Percentiles rank a stretch among this genome's conserved stretches.
Conservation (phyloP, 2,797 vertebrate genomes). For the Tiaroga cobitis region DNA sequence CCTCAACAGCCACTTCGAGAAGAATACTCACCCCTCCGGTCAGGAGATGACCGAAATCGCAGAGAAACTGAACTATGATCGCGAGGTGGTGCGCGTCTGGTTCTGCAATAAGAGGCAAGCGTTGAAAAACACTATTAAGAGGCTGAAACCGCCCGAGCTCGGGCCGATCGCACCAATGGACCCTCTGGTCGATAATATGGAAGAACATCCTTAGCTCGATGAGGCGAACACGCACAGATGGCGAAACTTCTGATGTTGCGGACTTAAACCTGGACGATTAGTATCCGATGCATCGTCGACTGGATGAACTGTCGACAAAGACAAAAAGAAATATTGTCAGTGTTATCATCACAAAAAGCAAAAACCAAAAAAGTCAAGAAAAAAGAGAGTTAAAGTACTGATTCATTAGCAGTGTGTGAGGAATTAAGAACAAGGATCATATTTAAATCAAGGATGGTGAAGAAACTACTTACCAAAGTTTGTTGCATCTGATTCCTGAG, state of each 20-base stretch:
- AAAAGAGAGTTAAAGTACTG: slow-evolving; percentile 69
- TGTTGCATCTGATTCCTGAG: slow-evolving; percentile 89
- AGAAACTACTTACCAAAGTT: slow-evolving; percentile 98
- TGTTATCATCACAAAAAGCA: slow-evolving; percentile 83
- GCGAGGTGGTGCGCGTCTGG: slow-evolving; percentile 99
- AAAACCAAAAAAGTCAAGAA: slow-evolving; percentile 91
- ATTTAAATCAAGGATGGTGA: slow-evolving; percentile 73
- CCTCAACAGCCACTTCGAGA: slow-evolving; percentile 99
- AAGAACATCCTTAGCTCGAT: slow-evolving; percentile 88
- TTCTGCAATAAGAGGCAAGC: slow-evolving; percentile 99
- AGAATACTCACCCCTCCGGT: slow-evolving; percentile 99
- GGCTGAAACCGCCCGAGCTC: slow-evolving; percentile 95
- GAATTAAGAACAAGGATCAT: slow-evolving; percentile 83
- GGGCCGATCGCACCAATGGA: slow-evolving; percentile 85
- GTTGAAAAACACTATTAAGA: slow-evolving; percentile 99
- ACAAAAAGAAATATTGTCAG: slow-evolving; percentile 79
- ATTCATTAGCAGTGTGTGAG: slow-evolving; percentile 70
- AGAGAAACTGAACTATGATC: slow-evolving; percentile 99
- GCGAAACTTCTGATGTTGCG: slow-evolving; percentile 75
- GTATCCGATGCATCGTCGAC: slow-evolving; percentile 66
- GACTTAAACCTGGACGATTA: slow-evolving; percentile 75
- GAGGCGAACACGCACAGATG: slow-evolving; percentile 52
- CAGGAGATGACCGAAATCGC: slow-evolving; percentile 99
- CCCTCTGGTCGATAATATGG: slow-evolving; percentile 91
- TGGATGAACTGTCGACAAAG: slow-evolving; percentile 70